phyloP scores from a whole-genome alignment of 2,888 invertebrate species.

The Bursaphelenchus okinawaensis region DNA sequence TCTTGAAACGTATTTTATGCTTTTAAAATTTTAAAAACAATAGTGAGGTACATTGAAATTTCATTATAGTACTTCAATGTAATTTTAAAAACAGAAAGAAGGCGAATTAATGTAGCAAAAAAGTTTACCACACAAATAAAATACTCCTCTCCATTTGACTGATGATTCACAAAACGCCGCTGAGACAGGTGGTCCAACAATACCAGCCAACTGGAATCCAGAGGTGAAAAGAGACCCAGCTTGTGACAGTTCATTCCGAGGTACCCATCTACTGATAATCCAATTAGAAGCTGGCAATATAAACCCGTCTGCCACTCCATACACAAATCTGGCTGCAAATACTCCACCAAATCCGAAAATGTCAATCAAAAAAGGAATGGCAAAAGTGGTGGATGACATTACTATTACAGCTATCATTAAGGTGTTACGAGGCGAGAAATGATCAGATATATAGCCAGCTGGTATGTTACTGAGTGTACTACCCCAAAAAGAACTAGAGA shows the following conservation, averaged over 20 bases:
- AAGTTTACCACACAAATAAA: constrained; percentile 38
- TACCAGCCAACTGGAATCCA: constrained; percentile 37
- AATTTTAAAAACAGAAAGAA: neutral
- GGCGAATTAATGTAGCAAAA: neutral
- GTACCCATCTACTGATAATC: constrained; percentile 46
- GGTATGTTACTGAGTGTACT: constrained; percentile 39
- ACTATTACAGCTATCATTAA: constrained; percentile 19
- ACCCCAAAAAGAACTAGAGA: constrained; percentile 47
- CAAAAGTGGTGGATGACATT: constrained; percentile 17
- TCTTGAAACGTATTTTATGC: no score
- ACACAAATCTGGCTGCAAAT: constrained; percentile 37
- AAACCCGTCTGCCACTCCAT: constrained; percentile 48
- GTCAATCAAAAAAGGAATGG: constrained; percentile 38
- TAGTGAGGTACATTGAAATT: no score
- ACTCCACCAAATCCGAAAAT: constrained; percentile 33
- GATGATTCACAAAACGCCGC: constrained; percentile 37
- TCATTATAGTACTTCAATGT: neutral
- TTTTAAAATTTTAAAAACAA: no score
- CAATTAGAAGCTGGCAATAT: constrained; percentile 44
- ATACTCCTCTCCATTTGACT: constrained; percentile 41
- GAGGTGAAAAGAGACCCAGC: constrained; percentile 42
- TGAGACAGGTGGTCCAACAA: constrained; percentile 39
- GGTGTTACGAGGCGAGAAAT: constrained; percentile 28
- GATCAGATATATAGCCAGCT: constrained; percentile 38
- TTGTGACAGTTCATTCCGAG: constrained; percentile 38